phyloP scores from a whole-genome alignment of 2,113 vertebrate genomes.

The Aspiorhynchus laticeps region DNA sequence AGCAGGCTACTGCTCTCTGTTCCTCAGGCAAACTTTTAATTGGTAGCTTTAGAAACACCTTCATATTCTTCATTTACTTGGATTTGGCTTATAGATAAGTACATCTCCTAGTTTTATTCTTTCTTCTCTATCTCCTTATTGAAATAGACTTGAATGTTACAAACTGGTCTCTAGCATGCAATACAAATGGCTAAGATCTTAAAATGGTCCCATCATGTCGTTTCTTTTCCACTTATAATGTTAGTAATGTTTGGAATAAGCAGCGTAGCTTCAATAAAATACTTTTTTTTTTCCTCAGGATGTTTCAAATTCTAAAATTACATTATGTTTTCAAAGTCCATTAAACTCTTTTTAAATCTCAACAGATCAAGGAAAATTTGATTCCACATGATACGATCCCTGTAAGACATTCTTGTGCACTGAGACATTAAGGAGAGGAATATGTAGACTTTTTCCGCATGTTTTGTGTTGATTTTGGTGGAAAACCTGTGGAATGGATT shows the following conservation, averaged over 20 bases:
- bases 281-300: conserved; percentile 1
- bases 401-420: background rate
- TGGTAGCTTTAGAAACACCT: background rate
- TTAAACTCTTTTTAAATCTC: background rate
- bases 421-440: background rate
- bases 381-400: background rate
- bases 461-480: background rate
- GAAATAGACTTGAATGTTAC: background rate
- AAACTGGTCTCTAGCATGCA: background rate
- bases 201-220: background rate
- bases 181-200: background rate
- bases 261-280: background rate
- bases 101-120: background rate
- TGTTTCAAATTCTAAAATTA: background rate
- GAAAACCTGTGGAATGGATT: background rate
- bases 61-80: background rate
- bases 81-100: background rate
- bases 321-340: conserved; percentile 4
- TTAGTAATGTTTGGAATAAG: background rate
- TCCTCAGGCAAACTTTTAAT: conserved; percentile 1
- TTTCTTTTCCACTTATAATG: background rate
- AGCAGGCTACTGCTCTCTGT: background rate
- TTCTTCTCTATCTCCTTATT: background rate
- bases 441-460: background rate
- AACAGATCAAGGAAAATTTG: conserved; percentile 1